Conservation (phyloP, 2,797 vertebrate species). For the Myotis pilosus region DNA sequence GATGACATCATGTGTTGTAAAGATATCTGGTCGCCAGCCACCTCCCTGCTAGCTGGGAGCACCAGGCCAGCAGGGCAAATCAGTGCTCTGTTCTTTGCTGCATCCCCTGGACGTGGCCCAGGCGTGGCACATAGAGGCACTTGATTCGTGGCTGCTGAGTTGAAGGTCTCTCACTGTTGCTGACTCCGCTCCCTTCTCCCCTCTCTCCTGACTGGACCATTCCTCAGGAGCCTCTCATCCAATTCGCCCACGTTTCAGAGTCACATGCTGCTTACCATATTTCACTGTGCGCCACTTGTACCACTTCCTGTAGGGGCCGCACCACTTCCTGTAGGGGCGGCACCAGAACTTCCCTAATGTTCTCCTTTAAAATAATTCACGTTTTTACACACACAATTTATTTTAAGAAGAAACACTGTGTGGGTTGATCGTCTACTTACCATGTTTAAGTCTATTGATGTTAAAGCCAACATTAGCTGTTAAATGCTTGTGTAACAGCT, state of each 20-base stretch:
- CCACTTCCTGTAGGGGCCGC: no score
- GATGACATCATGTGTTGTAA: no score
- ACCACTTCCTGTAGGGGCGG: no score
- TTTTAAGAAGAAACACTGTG: not conserved
- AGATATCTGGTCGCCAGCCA: not conserved
- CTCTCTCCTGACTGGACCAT: not conserved
- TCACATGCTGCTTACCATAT: accelerated
- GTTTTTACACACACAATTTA: not conserved
- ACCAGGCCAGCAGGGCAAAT: accelerated
- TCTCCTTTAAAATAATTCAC: not conserved
- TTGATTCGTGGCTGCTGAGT: accelerated
- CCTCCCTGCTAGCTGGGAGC: not conserved
- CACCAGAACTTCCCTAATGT: not conserved
- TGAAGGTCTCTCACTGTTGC: not conserved
- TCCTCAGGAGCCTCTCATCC: not conserved
- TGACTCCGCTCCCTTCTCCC: not conserved
- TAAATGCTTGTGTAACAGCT: not conserved
- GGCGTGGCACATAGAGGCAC: not conserved
- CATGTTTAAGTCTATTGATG: not conserved
- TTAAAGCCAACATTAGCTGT: not conserved
- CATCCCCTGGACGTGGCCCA: not conserved
- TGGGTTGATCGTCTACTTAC: not conserved
- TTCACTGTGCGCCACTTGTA: not conserved
- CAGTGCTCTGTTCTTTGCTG: not conserved
- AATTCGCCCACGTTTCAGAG: not conserved